Evolutionary conservation across 2,888 invertebrate genomes (phyloP), one percentile per base, ranked within the genome.

Genomic region (Nemotelus pantherinus): DNA sequence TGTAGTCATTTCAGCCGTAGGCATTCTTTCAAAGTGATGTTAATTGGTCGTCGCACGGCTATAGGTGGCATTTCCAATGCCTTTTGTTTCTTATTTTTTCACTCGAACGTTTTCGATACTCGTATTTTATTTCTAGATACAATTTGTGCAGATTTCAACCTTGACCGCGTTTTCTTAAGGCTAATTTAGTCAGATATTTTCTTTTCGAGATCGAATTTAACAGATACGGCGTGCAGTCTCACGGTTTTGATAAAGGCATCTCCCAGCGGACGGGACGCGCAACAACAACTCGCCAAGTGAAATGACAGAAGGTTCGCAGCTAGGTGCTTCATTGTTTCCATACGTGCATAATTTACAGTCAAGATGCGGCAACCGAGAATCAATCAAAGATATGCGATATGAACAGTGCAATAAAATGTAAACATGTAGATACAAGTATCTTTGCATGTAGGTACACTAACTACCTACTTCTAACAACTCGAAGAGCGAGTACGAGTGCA

Each of bases 101-200:
- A 57, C 25, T 48, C 70, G 43, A 70, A 9, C 70, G 70, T 70
- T 70, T 70, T 70, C 55, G 70, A 70, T 70, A 25, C 25, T 25
- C 25, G 25, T 25, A 48, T 70, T 70, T 70, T 55, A 70, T 70
- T 70, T 70, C 70, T 70, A 70, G 70, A 70, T 70, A 55, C 55
- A 43, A 55, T 70, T 70, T 70, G 50, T 70, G 70, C 70, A 70
- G 53, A 70, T 70, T 53, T 70, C 47, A 55, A 50, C 70, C 70
- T 70, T 70, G 70, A 50, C 70, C 70, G 41, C 25, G 55, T 41
- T 70, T 70, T 70, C 70, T 47, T 70, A 70, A 70, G 70, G 70
- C 70, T 70, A 70, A 70, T 70, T 70, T 70, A 70, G 70, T 70
- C 70, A 70, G 55, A 70, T 70, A 70, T 70, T 70, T 70, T 70